Percentiles rank a stretch among this genome's conserved stretches.
These are phyloP conservation scores for Hippocampus kuda DNA, from an alignment of 2,797 vertebrate genomes.

Conservation along the genomic window DNA sequence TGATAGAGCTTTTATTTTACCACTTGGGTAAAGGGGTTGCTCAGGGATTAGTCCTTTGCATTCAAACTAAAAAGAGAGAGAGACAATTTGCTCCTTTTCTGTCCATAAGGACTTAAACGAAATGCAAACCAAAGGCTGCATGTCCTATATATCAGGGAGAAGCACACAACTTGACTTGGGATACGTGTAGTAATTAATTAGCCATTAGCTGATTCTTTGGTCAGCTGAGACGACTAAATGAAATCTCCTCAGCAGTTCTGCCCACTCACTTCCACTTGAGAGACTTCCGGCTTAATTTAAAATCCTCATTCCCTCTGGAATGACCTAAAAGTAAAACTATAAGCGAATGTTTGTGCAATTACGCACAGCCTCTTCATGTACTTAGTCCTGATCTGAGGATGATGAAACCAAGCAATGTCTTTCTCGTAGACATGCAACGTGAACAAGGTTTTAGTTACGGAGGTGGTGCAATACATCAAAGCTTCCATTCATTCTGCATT, in stretches of 20 bases:
- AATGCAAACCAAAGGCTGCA: slow-evolving; percentile 43
- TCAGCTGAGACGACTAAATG: slow-evolving; percentile 54
- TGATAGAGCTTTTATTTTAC: neutral
- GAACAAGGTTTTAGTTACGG: neutral
- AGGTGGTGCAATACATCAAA: no score
- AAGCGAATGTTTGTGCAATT: slow-evolving; percentile 31
- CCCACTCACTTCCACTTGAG: slow-evolving; percentile 18
- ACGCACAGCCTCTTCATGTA: slow-evolving; percentile 13
- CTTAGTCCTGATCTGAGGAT: neutral
- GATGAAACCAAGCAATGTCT: neutral
- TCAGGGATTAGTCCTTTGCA: neutral
- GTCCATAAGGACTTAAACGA: slow-evolving; percentile 19
- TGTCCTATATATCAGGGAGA: slow-evolving; percentile 30
- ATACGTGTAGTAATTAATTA: slow-evolving; percentile 53
- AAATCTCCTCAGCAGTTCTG: slow-evolving; percentile 47
- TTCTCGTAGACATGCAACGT: neutral
- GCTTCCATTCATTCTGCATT: no score
- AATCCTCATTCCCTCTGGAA: slow-evolving; percentile 36
- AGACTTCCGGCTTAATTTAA: slow-evolving; percentile 39
- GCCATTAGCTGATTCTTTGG: slow-evolving; percentile 57
- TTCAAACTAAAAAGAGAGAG: slow-evolving; percentile 13
- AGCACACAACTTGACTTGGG: slow-evolving; percentile 47
- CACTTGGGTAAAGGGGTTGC: slow-evolving; percentile 12
- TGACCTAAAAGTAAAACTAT: slow-evolving; percentile 29
- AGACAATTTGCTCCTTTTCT: slow-evolving; percentile 10